A percentile compares a stretch with the other conserved stretches of the same genome.
Conservation (phyloP, 2,888 invertebrate genomes). For the Drosophila aldrichi region DNA sequence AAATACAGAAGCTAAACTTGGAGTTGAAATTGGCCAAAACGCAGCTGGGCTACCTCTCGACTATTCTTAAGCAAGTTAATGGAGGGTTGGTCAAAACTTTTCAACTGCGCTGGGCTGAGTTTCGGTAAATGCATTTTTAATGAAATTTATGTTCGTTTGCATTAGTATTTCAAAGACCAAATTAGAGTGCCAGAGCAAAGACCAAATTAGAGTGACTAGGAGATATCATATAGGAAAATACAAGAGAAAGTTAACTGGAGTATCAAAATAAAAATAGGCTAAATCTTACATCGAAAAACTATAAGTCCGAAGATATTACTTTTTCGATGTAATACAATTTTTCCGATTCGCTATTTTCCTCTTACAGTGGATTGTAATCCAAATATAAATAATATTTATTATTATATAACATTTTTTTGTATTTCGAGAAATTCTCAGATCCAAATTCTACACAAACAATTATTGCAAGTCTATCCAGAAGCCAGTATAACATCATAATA, state of each 20-base stretch:
- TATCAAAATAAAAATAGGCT: too few relatives aligned
- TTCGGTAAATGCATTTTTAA: constrained; percentile 71
- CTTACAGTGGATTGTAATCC: too few relatives aligned
- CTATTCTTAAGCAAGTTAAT: constrained; percentile 47
- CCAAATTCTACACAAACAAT: background rate
- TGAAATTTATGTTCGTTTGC: constrained; percentile 69
- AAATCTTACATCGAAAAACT: too few relatives aligned
- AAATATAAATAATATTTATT: too few relatives aligned
- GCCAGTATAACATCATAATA: background rate
- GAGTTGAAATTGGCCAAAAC: constrained; percentile 59
- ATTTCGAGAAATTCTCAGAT: too few relatives aligned
- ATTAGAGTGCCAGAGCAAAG: constrained; percentile 10
- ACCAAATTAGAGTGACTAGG: constrained; percentile 1
- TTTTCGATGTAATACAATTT: too few relatives aligned
- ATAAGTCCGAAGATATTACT: too few relatives aligned
- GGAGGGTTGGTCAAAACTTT: constrained; percentile 52
- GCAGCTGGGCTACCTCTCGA: constrained; percentile 49
- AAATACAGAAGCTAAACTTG: constrained; percentile 57
- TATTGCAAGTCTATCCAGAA: background rate
- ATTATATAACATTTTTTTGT: too few relatives aligned
- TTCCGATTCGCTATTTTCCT: too few relatives aligned
- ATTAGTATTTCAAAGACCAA: constrained; percentile 55
- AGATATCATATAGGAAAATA: background rate
- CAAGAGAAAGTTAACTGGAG: too few relatives aligned
- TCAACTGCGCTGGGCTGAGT: constrained; percentile 9